Conservation (phyloP, 1,140 invertebrate genomes). For the Hycleus cichorii region DNA sequence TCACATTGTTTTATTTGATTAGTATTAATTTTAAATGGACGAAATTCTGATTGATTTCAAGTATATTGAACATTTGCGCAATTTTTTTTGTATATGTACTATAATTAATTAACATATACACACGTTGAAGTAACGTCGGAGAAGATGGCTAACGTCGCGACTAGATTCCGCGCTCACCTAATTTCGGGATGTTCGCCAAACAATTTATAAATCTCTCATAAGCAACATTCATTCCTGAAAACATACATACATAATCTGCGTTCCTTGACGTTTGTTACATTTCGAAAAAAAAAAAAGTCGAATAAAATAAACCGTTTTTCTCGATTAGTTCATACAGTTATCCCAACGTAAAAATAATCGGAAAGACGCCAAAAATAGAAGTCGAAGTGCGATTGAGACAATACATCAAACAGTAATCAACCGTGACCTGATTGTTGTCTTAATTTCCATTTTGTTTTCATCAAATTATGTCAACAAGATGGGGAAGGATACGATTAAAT, state of each 20-base stretch:
- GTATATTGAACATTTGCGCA: background rate
- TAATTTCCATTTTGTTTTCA: no score
- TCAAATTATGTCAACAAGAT: no score
- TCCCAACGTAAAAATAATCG: no score
- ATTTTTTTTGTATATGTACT: background rate
- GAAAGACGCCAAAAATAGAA: no score
- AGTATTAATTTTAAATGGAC: background rate
- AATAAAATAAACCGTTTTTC: no score
- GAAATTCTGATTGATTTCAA: background rate
- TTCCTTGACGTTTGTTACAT: no score
- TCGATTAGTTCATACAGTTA: no score
- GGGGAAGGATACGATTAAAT: no score
- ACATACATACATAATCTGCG: background rate
- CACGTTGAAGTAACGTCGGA: slow-evolving; percentile 10
- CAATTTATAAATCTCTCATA: slow-evolving; percentile 22
- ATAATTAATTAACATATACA: slow-evolving; percentile 13
- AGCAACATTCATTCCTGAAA: slow-evolving; percentile 15
- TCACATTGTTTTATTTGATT: background rate
- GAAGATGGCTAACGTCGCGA: slow-evolving; percentile 7
- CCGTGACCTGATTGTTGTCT: no score
- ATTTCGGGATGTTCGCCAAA: slow-evolving; percentile 20
- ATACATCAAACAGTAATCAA: no score
- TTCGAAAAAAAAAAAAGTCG: no score
- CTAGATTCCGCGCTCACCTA: slow-evolving; percentile 16
- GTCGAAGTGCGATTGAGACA: no score